These are phyloP conservation scores for Crossaster papposus DNA, from an alignment of 53 echinoderm and acorn worm genomes.

Conservation along the genomic window DNA sequence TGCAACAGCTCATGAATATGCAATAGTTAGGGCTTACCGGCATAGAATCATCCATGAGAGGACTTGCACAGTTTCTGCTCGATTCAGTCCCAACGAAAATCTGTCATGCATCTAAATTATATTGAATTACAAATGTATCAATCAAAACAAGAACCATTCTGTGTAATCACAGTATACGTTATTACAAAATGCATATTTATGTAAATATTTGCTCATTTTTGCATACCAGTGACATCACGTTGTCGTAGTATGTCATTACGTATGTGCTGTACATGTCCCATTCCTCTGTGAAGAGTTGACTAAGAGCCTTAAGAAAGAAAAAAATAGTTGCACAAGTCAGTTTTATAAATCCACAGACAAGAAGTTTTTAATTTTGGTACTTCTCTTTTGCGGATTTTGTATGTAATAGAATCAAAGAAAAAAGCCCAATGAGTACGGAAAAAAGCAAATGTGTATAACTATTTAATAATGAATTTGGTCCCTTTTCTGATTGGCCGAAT, in stretches of 20 bases:
- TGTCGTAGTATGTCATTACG: conserved; percentile 34
- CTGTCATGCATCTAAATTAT: conserved; percentile 47
- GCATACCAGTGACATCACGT: conserved; percentile 42
- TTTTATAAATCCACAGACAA: neutral
- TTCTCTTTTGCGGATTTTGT: neutral
- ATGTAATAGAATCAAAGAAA: neutral
- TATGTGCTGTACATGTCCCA: conserved; percentile 46
- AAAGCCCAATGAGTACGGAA: no score
- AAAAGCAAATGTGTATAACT: no score
- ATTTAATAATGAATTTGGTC: no score
- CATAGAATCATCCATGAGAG: conserved; percentile 48
- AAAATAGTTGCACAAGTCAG: neutral
- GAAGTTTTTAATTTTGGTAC: neutral
- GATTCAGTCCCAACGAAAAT: conserved; percentile 43
- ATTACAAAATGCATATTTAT: neutral
- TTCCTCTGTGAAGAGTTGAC: conserved; percentile 6
- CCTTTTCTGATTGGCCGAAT: neutral
- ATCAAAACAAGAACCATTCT: neutral
- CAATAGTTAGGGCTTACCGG: conserved; percentile 12
- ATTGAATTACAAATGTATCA: neutral
- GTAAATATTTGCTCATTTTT: neutral
- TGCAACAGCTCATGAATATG: neutral
- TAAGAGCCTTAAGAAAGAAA: neutral
- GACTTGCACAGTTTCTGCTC: conserved; percentile 33
- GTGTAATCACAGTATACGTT: neutral